Evolutionary conservation across 2,113 vertebrate species (phyloP).

Genomic region (Heptranchias perlo): DNA sequence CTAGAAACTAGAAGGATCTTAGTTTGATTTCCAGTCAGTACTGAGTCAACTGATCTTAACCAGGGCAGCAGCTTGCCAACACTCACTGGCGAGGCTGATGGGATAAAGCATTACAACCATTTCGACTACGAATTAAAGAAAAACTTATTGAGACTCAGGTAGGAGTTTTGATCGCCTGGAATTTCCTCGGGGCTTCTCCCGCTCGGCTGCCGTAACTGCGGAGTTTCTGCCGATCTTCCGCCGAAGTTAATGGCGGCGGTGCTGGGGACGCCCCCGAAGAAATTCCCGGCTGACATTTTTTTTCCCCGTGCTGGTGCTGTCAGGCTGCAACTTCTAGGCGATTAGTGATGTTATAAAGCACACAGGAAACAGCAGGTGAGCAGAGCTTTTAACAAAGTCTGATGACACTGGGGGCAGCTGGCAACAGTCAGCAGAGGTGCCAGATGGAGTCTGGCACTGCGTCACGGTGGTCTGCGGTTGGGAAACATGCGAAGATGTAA

Average conservation of each 20-base stretch:
- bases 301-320: not conserved
- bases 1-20: too few species aligned
- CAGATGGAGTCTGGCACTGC: constrained; percentile 27
- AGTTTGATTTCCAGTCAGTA: not conserved
- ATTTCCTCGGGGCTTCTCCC: not conserved
- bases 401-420: constrained; percentile 12
- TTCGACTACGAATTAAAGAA: not conserved
- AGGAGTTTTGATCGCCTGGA: too few species aligned
- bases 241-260: not conserved
- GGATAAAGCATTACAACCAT: not conserved
- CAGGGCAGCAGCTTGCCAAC: not conserved
- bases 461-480: constrained; percentile 28
- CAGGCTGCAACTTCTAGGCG: not conserved
- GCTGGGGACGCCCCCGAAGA: not conserved
- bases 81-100: not conserved
- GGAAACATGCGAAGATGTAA: constrained; percentile 34
- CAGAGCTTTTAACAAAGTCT: not conserved
- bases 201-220: not conserved
- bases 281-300: not conserved
- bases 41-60: not conserved
- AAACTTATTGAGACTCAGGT: not conserved
- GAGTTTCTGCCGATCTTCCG: not conserved
- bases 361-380: constrained; percentile 24
- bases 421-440: constrained; percentile 3
- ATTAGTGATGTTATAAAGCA: not conserved